These are phyloP conservation scores for Oscheius sp. DNA, from an alignment of 2,888 invertebrate species.

Conservation along the genomic window DNA sequence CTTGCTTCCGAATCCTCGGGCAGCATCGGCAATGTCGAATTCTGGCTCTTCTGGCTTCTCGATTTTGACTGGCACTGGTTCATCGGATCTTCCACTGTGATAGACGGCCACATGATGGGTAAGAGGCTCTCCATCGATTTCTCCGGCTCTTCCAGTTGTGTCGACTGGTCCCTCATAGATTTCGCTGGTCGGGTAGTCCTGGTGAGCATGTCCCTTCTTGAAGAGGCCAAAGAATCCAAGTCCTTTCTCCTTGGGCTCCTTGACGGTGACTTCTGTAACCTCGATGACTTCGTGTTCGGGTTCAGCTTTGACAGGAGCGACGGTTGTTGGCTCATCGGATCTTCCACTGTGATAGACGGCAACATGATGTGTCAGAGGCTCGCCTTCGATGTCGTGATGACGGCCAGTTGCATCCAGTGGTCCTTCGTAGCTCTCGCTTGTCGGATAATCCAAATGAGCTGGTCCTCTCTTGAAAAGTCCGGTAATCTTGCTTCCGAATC, in stretches of 20 bases:
- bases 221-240: slow-evolving; percentile 35
- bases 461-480: slow-evolving; percentile 41
- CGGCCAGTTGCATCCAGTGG: slow-evolving; percentile 31
- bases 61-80: neutral
- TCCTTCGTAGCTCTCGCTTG: slow-evolving; percentile 44
- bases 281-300: slow-evolving; percentile 6
- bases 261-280: slow-evolving; percentile 33
- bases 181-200: slow-evolving; percentile 47
- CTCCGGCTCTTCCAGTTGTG: slow-evolving; percentile 39
- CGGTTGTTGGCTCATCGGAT: slow-evolving; percentile 15
- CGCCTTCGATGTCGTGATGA: slow-evolving; percentile 9
- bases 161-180: slow-evolving; percentile 45
- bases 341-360: slow-evolving; percentile 40
- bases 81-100: slow-evolving; percentile 37
- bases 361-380: slow-evolving; percentile 24
- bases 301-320: slow-evolving; percentile 1
- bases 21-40: slow-evolving; percentile 27
- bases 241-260: slow-evolving; percentile 27
- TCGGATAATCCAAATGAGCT: slow-evolving; percentile 45
- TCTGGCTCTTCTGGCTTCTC: slow-evolving; percentile 20
- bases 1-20: slow-evolving; percentile 27
- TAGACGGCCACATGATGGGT: slow-evolving; percentile 43
- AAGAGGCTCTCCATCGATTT: slow-evolving; percentile 48
- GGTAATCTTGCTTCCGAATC: slow-evolving; percentile 32
- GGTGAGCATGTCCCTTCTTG: slow-evolving; percentile 42